Percentiles rank a stretch among this genome's conserved stretches.
These are phyloP conservation scores for Caradrina clavipalpis DNA, from an alignment of 2,888 invertebrate genomes.

Conservation along the genomic window DNA sequence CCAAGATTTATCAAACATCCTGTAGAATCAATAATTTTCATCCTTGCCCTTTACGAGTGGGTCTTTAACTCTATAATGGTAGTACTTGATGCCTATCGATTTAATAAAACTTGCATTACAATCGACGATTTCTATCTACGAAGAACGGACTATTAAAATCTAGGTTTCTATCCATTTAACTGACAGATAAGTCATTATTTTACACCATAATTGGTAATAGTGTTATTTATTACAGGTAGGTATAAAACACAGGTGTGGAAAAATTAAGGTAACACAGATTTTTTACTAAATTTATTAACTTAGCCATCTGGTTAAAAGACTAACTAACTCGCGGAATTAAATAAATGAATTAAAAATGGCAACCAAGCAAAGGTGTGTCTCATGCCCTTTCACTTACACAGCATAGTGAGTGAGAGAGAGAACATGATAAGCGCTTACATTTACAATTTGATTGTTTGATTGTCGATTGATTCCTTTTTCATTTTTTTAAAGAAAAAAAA, in stretches of 20 bases:
- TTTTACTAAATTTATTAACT: too few relatives aligned
- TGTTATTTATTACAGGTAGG: neutral
- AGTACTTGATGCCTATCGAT: constrained; percentile 22
- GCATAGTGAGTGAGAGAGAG: too few relatives aligned
- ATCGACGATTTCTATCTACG: constrained; percentile 23
- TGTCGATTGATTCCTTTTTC: too few relatives aligned
- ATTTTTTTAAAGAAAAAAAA: too few relatives aligned
- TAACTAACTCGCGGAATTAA: too few relatives aligned
- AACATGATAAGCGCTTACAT: too few relatives aligned
- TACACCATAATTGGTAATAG: constrained; percentile 5
- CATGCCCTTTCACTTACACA: too few relatives aligned
- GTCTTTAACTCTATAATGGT: neutral
- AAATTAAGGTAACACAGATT: neutral
- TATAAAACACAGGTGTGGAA: constrained; percentile 19
- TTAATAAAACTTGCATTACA: constrained; percentile 17
- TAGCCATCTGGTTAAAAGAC: too few relatives aligned
- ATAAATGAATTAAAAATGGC: too few relatives aligned
- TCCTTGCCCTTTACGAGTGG: neutral
- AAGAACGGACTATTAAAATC: constrained; percentile 35
- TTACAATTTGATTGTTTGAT: too few relatives aligned
- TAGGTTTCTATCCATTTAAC: constrained; percentile 38
- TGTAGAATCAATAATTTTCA: neutral
- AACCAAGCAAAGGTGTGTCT: too few relatives aligned
- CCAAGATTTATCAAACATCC: neutral
- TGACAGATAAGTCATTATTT: constrained; percentile 30